Evolutionary conservation across 2,797 vertebrate genomes (phyloP), one percentile per base, ranked within the genome.

Genomic region (Helarctos malayanus): DNA sequence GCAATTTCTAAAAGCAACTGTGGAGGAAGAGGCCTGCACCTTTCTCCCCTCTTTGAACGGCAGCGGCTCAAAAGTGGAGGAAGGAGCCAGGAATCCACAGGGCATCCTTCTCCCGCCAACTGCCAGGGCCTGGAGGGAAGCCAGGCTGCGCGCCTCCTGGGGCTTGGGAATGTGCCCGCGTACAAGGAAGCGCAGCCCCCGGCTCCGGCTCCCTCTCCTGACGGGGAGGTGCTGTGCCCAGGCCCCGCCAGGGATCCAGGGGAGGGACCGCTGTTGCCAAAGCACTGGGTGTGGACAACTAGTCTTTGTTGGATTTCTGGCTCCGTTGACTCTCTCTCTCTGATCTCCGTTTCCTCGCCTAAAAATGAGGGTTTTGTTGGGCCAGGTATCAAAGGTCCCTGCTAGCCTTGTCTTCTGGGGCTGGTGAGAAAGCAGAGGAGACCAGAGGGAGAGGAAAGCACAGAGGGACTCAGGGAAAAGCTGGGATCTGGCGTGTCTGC

Each of bases 251-350:
- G 57, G 54, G 47, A 52, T 47, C 85, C 45, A 7, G 52, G 65
- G 59, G 7, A 68, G 52, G 23, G 49, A 41, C 16, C 38, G 87
- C 18, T 12, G 52, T 27, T 47, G 88, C 84, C 38, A 38, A 81
- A n/a, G n/a, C 6, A 0, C 47, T 54, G 63, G 6, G 6, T 89
- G 49, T 47, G 65, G n/a, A 73, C 16, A 41, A 23, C 21, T 25
- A 15, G 38, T 56, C 96, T 92, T 85, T 61, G 61, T 80, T 96
- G 88, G 54, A 29, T 57, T 93, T 95, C 91, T 90, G 87, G 83
- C 75, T 79, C 56, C 73, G 8, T 0, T 52, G 41, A 61, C 8
- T 69, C 85, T 84, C 35, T 47, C 89, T 92, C 54, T 94, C 32
- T 79, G 81, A 78, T 45, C 38, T 94, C 83, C 65, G 57, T 73